These are phyloP conservation scores for Dexiosoma caninum DNA, from an alignment of 2,888 invertebrate species.

Conservation along the genomic window DNA sequence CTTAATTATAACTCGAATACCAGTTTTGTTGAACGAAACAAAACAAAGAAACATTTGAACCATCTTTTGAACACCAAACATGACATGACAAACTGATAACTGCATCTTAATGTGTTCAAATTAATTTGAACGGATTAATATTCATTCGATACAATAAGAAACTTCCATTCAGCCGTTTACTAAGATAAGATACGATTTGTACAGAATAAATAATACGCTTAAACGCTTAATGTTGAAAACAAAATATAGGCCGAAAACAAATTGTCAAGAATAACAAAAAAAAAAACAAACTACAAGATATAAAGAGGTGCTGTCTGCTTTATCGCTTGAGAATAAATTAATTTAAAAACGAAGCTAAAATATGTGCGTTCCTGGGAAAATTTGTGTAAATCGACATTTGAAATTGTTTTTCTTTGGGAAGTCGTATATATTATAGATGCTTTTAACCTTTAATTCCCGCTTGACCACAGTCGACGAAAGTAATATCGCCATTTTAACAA, in stretches of 20 bases:
- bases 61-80: conserved; percentile 48
- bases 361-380: too few relatives aligned
- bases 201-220: conserved; percentile 12
- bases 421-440: too few relatives aligned
- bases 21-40: conserved; percentile 13
- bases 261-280: background rate
- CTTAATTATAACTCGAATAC: conserved; percentile 28
- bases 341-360: background rate
- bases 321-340: background rate
- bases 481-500: too few relatives aligned
- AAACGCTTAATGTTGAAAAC: conserved; percentile 13
- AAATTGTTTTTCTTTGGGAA: too few relatives aligned
- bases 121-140: conserved; percentile 67
- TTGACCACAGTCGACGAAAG: too few relatives aligned
- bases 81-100: conserved; percentile 65
- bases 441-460: too few relatives aligned
- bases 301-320: too few relatives aligned
- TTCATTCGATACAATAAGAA: conserved; percentile 54
- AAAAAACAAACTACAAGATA: background rate
- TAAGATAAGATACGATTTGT: conserved; percentile 5
- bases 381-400: too few relatives aligned
- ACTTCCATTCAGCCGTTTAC: conserved; percentile 1
- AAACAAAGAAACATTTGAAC: conserved; percentile 23
- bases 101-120: conserved; percentile 66
- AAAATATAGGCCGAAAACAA: conserved; percentile 14